phyloP scores from a whole-genome alignment of 2,113 vertebrate species.

The Zingel zingel region DNA sequence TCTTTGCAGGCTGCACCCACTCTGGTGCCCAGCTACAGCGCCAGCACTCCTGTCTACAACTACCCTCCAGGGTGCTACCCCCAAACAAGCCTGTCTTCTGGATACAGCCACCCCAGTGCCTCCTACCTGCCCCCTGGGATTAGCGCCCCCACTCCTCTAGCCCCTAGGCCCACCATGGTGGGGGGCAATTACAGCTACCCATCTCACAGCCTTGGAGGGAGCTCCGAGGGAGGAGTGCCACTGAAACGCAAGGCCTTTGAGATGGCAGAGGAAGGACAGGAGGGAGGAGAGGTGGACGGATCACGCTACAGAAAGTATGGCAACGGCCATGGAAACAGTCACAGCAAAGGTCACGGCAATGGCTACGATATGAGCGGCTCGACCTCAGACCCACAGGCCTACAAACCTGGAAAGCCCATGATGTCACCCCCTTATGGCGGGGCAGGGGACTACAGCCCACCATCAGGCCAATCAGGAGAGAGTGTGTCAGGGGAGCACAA shows the following conservation, averaged over 20 bases:
- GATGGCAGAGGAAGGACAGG: constrained; percentile 80
- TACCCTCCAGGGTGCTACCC: constrained; percentile 86
- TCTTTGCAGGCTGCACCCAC: constrained; percentile 80
- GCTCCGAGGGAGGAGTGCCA: constrained; percentile 76
- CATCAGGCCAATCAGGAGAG: constrained; percentile 80
- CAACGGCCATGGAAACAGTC: constrained; percentile 85
- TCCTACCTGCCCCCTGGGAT: constrained; percentile 89
- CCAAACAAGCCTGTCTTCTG: constrained; percentile 81
- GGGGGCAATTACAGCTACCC: constrained; percentile 87
- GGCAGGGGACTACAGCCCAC: constrained; percentile 86
- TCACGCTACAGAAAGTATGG: constrained; percentile 90
- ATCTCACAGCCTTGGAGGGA: constrained; percentile 75
- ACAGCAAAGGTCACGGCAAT: constrained; percentile 79
- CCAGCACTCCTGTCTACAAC: constrained; percentile 89
- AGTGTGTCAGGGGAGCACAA: constrained; percentile 71
- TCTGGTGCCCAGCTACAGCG: constrained; percentile 87
- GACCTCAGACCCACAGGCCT: constrained; percentile 77
- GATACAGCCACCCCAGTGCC: constrained; percentile 87
- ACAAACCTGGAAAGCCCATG: constrained; percentile 87
- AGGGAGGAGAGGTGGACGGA: constrained; percentile 75
- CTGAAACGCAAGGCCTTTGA: constrained; percentile 92
- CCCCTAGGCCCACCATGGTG: constrained; percentile 81
- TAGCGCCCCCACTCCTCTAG: constrained; percentile 88
- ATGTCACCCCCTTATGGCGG: constrained; percentile 83
- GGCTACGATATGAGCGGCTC: constrained; percentile 78